These are phyloP conservation scores for Cantharis rustica DNA, from an alignment of 2,888 invertebrate genomes.

Conservation along the genomic window DNA sequence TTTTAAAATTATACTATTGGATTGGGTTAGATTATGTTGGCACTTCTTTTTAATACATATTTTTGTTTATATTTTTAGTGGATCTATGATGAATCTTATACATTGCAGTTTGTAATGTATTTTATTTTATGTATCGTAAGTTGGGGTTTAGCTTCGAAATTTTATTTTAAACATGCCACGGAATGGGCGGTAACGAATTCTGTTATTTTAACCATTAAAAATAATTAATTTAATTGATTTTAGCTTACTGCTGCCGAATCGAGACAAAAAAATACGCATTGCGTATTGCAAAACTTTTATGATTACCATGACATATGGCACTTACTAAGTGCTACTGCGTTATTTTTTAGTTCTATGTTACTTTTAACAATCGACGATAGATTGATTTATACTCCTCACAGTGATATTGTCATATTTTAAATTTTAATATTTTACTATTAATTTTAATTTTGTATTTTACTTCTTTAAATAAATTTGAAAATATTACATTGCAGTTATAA, in stretches of 20 bases:
- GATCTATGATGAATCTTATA: conserved; percentile 67
- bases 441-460: background rate
- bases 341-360: conserved; percentile 11
- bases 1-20: no score
- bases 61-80: conserved; percentile 54
- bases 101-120: conserved; percentile 64
- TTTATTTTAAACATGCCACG: conserved; percentile 73
- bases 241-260: conserved; percentile 12
- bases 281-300: background rate
- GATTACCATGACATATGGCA: conserved; percentile 18
- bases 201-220: background rate
- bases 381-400: background rate
- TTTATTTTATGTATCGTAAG: conserved; percentile 64
- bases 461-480: background rate
- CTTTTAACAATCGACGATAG: conserved; percentile 6
- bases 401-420: conserved; percentile 9
- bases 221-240: background rate
- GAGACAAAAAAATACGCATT: conserved; percentile 1
- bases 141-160: conserved; percentile 71
- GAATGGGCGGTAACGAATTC: conserved; percentile 63
- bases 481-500: background rate
- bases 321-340: conserved; percentile 4
- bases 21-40: no score
- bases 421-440: background rate
- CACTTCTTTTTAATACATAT: no score